Base-by-base conservation (phyloP, 2,113 vertebrate species). In the Sinocyclocheilus anshuiensis region DNA sequence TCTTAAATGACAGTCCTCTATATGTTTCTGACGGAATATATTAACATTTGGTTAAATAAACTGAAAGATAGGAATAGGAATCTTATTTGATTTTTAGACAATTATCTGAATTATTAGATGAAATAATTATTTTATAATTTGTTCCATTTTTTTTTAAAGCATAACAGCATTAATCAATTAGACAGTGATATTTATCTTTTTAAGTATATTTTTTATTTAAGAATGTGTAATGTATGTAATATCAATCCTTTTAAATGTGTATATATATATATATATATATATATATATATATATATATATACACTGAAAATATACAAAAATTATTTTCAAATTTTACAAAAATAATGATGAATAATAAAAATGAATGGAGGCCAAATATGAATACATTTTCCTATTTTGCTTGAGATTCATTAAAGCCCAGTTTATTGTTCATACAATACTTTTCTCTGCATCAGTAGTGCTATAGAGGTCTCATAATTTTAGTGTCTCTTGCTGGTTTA, bases 401-500 rank as follows among this genome's bases (percentile, higher is more conserved):
- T 12, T 36, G 3, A 10, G 29, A 71, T 71, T 9, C 36, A 9
- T 36, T 69, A 16, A 29, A 29, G 65, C 16, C 29, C 15, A 18
- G 26, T 69, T 72, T 42, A 29, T 29, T 29, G 0, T 69, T 26
- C 63, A 67, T 67, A 26, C 26, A 24, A 4, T 24, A 63, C 61
- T 24, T 11, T 63, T 4, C n/a, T 63, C 2, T 11, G 9, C 61
- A 63, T 63, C 61, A 63, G 61, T 20, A 63, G n/a, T 10, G 61
- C n/a, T n/a, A 24, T 4, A 53, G n/a, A 63, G n/a, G n/a, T 65
- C 72, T 88, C 83, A 88, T 65, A 7, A 59, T 59, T 59, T 9
- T 59, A 59, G 57, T 86, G 84, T 88, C 83, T 86, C 81, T 75
- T 88, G 75, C 76, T 84, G 77, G 53, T 72, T 26, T 77, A 24